Evolutionary conservation across 37 sponge, comb jelly and placozoan genomes (phyloP), one percentile per base, ranked within the genome.

Genomic region (Oopsacas minuta): DNA sequence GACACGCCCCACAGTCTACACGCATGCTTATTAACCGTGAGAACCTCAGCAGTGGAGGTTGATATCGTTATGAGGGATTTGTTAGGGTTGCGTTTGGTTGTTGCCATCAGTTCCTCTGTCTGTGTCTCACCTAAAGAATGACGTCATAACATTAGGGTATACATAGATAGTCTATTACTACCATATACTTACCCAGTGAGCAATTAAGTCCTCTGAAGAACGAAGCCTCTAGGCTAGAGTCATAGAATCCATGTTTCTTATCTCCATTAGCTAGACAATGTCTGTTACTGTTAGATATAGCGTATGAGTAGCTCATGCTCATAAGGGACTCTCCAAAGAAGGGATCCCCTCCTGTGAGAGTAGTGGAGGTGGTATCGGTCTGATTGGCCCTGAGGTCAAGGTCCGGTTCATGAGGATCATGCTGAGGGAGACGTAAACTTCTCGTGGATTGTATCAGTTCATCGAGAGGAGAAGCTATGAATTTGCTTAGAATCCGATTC

Each of bases 1-100:
- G 86, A 82, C 53, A 87, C 91, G 15, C 89, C 90, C 85, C 93
- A 95, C 86, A 95, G 51, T 83, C 91, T 87, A 82, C 93, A 93
- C 0, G 96, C 93, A 42, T 88, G 87, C 52, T 88, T 85, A 39
- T 95, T 95, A 12, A 92, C 93, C 28, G 88, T 83, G 17, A 95
- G 89, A 1, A 95, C 90, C 0, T 42, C 35, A 1, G 92, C 90
- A 25, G 39, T 89, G 85, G 52, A 52, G 36, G 92, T 90, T 36
- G 89, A 88, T 38, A 95, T 89, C 15, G 96, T 95, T 36, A 95
- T 52, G 39, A 95, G 88, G 34, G 96, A 91, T 46, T 95, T 95
- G 83, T 95, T 93, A 23, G 96, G 96, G 36, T 93, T 93, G 0
- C 93, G 87, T 25, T 86, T 84, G 0, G 90, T 86, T 25, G 91